Evolutionary conservation across 2,113 vertebrate genomes (phyloP).

Genomic region (Varanus salvator): DNA sequence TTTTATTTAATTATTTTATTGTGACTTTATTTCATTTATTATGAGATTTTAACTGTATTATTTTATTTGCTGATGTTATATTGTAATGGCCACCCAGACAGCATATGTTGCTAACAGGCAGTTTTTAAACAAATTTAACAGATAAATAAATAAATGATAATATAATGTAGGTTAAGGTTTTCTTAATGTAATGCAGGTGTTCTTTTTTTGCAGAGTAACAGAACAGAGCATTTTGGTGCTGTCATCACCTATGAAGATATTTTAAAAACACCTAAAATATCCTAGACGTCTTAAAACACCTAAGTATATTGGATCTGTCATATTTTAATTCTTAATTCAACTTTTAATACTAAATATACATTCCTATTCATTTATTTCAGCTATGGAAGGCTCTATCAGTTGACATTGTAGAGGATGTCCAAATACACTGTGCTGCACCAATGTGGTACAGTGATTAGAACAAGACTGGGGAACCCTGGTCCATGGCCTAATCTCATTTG

Average conservation of each 20-base stretch:
- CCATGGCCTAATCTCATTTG: background rate
- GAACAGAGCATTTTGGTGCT: background rate
- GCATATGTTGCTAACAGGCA: too few species aligned
- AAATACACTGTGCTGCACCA: background rate
- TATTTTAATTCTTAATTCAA: background rate
- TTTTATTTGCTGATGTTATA: too few species aligned
- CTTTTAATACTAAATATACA: background rate
- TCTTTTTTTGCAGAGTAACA: background rate
- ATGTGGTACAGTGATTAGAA: background rate
- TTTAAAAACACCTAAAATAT: background rate
- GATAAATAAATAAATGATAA: too few species aligned
- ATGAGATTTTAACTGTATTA: too few species aligned
- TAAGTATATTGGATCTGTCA: background rate
- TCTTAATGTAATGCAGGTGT: background rate
- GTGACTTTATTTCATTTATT: too few species aligned
- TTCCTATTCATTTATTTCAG: background rate
- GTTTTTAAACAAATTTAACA: too few species aligned
- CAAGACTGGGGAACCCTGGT: background rate
- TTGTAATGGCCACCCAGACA: too few species aligned
- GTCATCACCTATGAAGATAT: background rate
- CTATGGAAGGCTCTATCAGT: background rate
- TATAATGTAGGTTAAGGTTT: background rate
- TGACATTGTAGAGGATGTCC: background rate
- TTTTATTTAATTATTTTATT: too few species aligned
- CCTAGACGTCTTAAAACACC: background rate